Conservation (phyloP, 2,113 vertebrate genomes). For the Paramisgurnus dabryanus region DNA sequence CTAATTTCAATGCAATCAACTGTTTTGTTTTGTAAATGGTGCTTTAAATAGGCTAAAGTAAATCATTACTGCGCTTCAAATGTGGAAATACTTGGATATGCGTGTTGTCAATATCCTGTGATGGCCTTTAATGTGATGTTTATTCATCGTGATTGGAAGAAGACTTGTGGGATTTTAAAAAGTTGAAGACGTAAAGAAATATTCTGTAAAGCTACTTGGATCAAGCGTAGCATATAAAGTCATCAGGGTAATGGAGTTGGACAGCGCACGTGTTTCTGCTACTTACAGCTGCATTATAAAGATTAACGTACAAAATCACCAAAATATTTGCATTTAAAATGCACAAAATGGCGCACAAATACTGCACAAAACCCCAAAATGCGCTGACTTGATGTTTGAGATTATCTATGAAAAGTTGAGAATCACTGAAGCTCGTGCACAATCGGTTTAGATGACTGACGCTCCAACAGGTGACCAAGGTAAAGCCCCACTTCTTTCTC, state of each 20-base stretch:
- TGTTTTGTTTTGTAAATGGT: no score
- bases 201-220: no score
- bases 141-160: background rate
- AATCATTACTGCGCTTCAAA: no score
- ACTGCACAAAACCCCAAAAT: background rate
- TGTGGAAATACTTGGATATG: constrained; percentile 1
- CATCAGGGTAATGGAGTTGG: background rate
- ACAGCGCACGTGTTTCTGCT: background rate
- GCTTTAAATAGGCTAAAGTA: no score
- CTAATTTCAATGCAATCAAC: no score
- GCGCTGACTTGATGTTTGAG: constrained; percentile 6
- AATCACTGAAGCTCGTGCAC: background rate
- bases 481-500: background rate
- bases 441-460: background rate
- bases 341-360: background rate
- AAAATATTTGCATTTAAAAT: background rate
- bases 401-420: background rate
- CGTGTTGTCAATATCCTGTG: background rate
- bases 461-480: constrained; percentile 30
- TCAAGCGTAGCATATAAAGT: no score
- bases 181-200: background rate
- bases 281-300: background rate
- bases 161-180: background rate
- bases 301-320: background rate
- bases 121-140: background rate